Evolutionary conservation across 2,888 invertebrate genomes (phyloP).

Genomic region (Acanthosepion lycidas): DNA sequence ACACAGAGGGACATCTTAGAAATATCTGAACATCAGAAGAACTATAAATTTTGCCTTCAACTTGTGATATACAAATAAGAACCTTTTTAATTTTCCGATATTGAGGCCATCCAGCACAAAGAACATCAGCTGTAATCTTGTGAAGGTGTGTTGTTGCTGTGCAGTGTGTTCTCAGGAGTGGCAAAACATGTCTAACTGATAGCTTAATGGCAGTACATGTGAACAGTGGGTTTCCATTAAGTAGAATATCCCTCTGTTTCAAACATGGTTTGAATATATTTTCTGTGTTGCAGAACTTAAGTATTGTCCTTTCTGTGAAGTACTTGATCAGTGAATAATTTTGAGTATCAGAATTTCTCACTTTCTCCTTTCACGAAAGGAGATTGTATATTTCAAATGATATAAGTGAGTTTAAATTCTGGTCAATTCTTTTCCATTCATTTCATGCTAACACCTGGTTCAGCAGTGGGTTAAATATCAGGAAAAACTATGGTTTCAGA

Average conservation of each 20-base stretch:
- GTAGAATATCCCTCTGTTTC: neutral
- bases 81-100: neutral
- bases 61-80: neutral
- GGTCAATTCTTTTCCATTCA: no score
- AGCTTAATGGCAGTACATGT: neutral
- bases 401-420: no score
- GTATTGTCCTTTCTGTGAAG: no score
- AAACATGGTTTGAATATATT: neutral
- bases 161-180: neutral
- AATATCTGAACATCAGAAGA: constrained; percentile 2
- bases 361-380: no score
- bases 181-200: neutral
- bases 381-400: no score
- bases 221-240: neutral
- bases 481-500: no score
- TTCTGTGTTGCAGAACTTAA: no score
- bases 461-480: no score
- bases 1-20: neutral
- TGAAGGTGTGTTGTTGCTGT: neutral
- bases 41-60: neutral
- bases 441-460: no score
- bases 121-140: no score
- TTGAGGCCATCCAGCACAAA: neutral
- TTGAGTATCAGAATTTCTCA: no score
- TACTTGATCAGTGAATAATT: no score